Conservation (phyloP, 2,797 vertebrate genomes). For the Mycteria americana region DNA sequence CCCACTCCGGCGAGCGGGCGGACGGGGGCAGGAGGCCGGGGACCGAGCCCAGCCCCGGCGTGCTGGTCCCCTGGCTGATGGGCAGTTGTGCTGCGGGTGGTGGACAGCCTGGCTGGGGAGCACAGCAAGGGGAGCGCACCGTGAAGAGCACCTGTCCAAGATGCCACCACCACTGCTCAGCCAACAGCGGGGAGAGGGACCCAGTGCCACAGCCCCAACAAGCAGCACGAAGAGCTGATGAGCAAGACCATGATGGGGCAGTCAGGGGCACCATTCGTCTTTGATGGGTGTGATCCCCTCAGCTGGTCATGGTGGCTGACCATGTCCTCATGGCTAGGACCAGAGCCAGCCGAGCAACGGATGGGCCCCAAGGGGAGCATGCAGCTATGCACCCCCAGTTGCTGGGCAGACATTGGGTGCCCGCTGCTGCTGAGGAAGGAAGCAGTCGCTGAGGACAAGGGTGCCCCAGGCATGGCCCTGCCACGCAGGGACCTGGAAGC, state of each 20-base stretch:
- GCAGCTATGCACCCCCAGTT: rapidly evolving
- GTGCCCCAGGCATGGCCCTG: neutral
- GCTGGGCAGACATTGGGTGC: neutral
- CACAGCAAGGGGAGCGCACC: neutral
- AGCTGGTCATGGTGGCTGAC: neutral
- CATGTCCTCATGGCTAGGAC: rapidly evolving
- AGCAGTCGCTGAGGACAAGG: neutral
- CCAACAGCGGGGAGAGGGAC: neutral
- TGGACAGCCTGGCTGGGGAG: neutral
- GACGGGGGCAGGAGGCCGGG: neutral
- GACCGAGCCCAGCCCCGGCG: neutral
- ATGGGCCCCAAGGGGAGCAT: neutral
- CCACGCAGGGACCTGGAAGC: neutral
- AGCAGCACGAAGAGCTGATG: too few relatives aligned
- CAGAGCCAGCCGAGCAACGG: rapidly evolving
- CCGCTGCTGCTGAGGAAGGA: neutral
- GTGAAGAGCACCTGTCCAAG: rapidly evolving
- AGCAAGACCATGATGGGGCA: neutral
- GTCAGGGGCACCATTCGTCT: neutral
- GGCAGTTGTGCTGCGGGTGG: neutral
- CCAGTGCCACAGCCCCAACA: rapidly evolving
- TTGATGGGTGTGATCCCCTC: neutral
- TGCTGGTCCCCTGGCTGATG: neutral
- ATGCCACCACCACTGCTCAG: neutral
- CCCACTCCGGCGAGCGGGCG: neutral